Percentiles rank a stretch among this genome's conserved stretches.
These are phyloP conservation scores for Mus caroli DNA, from an alignment of 2,797 vertebrate species.

Conservation along the genomic window DNA sequence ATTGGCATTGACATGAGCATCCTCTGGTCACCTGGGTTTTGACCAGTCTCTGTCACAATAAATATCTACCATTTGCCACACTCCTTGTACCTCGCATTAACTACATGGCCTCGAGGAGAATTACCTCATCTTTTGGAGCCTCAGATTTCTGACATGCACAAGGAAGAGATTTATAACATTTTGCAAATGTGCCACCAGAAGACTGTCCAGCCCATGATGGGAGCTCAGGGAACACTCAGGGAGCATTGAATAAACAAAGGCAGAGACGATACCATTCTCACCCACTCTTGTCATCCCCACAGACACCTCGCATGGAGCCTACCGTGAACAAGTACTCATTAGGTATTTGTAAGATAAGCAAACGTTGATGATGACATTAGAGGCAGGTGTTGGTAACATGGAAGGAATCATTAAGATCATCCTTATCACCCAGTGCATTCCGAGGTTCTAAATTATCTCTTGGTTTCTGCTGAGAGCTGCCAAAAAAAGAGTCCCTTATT, in stretches of 20 bases:
- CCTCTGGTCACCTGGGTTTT: background rate
- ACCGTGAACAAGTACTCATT: background rate
- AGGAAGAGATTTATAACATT: slow-evolving; percentile 11
- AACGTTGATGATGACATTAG: background rate
- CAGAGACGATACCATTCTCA: background rate
- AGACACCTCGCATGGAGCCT: background rate
- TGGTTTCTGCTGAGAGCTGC: background rate
- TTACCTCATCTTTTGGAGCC: background rate
- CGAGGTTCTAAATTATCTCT: background rate
- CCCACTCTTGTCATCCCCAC: background rate
- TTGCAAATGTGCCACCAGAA: background rate
- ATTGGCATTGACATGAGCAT: background rate
- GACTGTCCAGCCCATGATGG: background rate
- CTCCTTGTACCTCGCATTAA: background rate
- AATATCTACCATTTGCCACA: background rate
- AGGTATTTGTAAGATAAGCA: slow-evolving; percentile 45
- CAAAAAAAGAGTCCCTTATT: background rate
- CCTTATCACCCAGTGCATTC: background rate
- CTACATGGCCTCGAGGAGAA: background rate
- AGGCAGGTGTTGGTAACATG: background rate
- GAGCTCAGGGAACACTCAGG: background rate
- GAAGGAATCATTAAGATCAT: slow-evolving; percentile 31
- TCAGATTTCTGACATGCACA: background rate
- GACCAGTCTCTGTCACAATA: background rate
- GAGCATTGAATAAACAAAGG: background rate